Evolutionary conservation across 2,888 invertebrate species (phyloP).

Genomic region (Agriopis marginaria): DNA sequence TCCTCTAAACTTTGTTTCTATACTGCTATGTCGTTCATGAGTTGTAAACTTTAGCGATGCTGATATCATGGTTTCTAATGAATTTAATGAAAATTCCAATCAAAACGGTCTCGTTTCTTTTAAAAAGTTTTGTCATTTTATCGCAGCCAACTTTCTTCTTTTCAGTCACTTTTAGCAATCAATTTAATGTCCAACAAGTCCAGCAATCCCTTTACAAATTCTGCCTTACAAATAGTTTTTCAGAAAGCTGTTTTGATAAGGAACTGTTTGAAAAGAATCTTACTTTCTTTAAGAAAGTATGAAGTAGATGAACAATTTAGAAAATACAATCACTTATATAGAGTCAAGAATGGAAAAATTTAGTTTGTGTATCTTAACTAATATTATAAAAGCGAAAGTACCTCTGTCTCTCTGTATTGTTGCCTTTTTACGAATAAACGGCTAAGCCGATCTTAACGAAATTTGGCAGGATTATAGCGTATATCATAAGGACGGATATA

Average conservation of each 20-base stretch:
- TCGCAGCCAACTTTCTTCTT: background rate
- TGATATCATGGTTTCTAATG: slow-evolving; percentile 3
- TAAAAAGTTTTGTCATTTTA: slow-evolving; percentile 13
- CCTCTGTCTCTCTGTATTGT: too few species aligned
- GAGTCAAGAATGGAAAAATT: too few species aligned
- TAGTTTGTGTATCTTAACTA: too few species aligned
- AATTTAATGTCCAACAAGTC: slow-evolving; percentile 14
- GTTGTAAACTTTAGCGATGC: slow-evolving; percentile 9
- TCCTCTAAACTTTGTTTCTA: slow-evolving; percentile 25
- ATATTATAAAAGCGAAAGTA: too few species aligned
- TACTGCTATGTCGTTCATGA: background rate
- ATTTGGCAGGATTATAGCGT: too few species aligned
- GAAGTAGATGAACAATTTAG: too few species aligned
- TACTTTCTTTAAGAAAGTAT: too few species aligned
- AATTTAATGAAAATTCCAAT: slow-evolving; percentile 1
- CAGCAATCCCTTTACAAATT: slow-evolving; percentile 17
- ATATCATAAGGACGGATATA: too few species aligned
- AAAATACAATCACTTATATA: too few species aligned
- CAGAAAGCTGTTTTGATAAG: background rate
- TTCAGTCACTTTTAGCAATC: slow-evolving; percentile 8
- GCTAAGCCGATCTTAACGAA: too few species aligned
- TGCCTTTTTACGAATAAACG: too few species aligned
- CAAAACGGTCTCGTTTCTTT: background rate
- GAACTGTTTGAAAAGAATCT: slow-evolving; percentile 1
- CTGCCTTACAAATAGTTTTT: slow-evolving; percentile 1